Conservation (phyloP, 2,797 vertebrate genomes). For the Benthosema pterotum region DNA sequence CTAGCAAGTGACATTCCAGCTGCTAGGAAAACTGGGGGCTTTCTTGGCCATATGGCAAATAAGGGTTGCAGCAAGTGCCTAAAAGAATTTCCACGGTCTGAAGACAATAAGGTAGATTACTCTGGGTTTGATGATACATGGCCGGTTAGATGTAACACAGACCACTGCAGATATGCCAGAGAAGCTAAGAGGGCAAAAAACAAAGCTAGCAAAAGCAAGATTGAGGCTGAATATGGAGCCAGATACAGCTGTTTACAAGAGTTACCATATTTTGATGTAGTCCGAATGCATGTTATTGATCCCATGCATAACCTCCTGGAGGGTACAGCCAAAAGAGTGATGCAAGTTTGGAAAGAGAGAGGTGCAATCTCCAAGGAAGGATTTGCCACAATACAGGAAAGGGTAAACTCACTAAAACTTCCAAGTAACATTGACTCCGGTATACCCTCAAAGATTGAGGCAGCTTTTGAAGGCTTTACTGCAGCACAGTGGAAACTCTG, state of each 20-base stretch:
- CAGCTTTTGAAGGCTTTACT: slow-evolving; percentile 3
- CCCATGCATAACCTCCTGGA: slow-evolving; percentile 12
- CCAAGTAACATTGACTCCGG: not conserved
- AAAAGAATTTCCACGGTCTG: too few species aligned
- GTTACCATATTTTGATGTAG: slow-evolving; percentile 6
- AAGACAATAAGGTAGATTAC: slow-evolving; percentile 3
- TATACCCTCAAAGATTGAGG: not conserved
- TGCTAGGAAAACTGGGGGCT: not conserved
- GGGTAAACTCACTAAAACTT: slow-evolving; percentile 1
- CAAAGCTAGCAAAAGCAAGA: not conserved
- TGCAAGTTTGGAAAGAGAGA: slow-evolving; percentile 10
- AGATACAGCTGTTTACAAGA: slow-evolving; percentile 14
- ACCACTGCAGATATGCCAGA: slow-evolving; percentile 3
- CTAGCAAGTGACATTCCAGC: slow-evolving; percentile 1
- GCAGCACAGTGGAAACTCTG: slow-evolving; percentile 5
- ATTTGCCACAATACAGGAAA: not conserved
- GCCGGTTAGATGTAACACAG: not conserved
- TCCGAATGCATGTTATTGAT: slow-evolving; percentile 16
- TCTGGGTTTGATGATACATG: slow-evolving; percentile 1
- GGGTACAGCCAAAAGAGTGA: slow-evolving; percentile 14
- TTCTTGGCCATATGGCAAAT: not conserved
- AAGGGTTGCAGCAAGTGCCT: too few species aligned
- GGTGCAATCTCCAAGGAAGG: slow-evolving; percentile 2
- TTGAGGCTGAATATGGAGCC: slow-evolving; percentile 6
- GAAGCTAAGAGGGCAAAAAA: slow-evolving; percentile 4